phyloP scores from a whole-genome alignment of 2,113 vertebrate species.

The Coptodon bakossiorum region DNA sequence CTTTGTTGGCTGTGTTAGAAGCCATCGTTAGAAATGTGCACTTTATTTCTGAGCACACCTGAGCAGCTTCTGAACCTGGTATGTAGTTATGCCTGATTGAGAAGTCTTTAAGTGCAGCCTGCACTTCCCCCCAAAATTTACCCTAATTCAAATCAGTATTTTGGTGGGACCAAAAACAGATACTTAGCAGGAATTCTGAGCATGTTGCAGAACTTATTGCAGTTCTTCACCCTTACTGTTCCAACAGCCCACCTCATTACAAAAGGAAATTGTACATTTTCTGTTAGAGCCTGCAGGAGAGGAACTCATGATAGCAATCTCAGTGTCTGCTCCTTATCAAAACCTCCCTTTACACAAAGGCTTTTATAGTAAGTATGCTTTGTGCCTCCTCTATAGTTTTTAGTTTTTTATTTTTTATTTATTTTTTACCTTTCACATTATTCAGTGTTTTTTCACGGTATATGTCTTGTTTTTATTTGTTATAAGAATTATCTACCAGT shows the following conservation, averaged over 20 bases:
- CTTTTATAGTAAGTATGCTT: background rate
- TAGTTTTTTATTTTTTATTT: background rate
- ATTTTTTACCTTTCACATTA: background rate
- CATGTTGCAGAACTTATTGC: background rate
- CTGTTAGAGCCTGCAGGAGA: background rate
- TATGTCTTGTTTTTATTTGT: fast-evolving
- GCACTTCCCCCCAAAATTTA: background rate
- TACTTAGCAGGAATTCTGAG: background rate
- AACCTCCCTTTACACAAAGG: background rate
- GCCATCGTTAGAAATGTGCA: background rate
- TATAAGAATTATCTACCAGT: fast-evolving
- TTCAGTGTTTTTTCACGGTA: fast-evolving
- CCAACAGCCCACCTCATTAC: background rate
- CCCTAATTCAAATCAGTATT: background rate
- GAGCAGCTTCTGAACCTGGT: background rate
- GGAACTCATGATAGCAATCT: background rate
- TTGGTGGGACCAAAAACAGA: background rate
- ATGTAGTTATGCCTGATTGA: background rate
- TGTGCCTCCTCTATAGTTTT: fast-evolving
- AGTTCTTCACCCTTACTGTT: background rate
- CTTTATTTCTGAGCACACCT: background rate
- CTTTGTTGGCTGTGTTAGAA: background rate
- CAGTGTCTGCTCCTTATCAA: background rate
- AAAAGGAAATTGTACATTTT: background rate
- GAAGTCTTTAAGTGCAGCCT: background rate